Base-by-base conservation (phyloP, 2,113 vertebrate genomes). In the Hemicordylus capensis region DNA sequence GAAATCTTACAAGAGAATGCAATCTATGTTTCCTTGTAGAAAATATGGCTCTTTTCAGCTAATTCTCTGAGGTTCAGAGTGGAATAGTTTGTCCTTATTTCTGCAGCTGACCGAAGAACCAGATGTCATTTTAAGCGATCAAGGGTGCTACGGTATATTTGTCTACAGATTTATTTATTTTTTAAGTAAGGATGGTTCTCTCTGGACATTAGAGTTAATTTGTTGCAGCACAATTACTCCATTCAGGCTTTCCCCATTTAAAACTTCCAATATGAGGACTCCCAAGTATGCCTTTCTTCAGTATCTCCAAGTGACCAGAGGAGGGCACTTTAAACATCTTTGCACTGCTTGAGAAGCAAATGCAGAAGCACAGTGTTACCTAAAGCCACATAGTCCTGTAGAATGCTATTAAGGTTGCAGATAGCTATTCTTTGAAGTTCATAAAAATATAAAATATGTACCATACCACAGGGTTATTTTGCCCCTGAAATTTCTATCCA, bases 11-110 rank as follows among this genome's bases (percentile, higher is more conserved):
- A 96, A 54, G 93, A 90, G 92, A 96, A 95, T 88, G 95, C 94
- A 93, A 95, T 87, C 95, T 96, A 96, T 89, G 92, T 91, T 89
- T 89, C 89, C 84, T 92, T 94, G 89, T 89, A 89, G 95, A 96
- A 92, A 97, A 96, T 97, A 97, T 96, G 97, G 96, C 96, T 97
- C 96, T 96, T 96, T 92, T 95, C 94, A 94, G 94, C 93, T 94
- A 92, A 90, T 90, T 95, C 95, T 93, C 95, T 95, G 94, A 94
- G 90, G 94, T 97, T 95, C 95, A 95, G 93, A 95, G 94, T 83
- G 54, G 91, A 94, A 92, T 86, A 94, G 10, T 12, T 90, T 91
- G 93, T 93, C 66, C 64, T 92, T 89, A 31, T 87, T 89, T 94
- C 91, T 95, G 93, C 88, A 91, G 93, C 93, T 91, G 92, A 96